Evolutionary conservation across 2,113 vertebrate species (phyloP).

Genomic region (Cranoglanis bouderius): DNA sequence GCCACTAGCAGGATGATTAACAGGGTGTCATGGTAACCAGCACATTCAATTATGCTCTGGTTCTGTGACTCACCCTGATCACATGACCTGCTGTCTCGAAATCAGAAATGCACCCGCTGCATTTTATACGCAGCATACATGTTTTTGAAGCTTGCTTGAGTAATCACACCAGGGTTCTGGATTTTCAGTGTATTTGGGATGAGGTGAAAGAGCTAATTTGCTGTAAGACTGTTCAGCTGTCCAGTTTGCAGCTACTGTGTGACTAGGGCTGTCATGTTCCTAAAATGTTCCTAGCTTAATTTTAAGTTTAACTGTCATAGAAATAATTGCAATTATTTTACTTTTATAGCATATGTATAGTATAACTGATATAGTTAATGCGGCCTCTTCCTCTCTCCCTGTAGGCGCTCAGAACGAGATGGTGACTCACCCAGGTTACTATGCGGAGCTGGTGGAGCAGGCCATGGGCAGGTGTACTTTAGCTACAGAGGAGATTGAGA

Average conservation of each 20-base stretch:
- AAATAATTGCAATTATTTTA: background rate
- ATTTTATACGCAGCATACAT: background rate
- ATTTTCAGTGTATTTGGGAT: background rate
- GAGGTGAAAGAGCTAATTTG: background rate
- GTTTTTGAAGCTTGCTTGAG: background rate
- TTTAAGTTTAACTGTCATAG: background rate
- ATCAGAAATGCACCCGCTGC: background rate
- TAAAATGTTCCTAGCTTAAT: background rate
- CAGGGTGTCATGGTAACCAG: conserved; percentile 7
- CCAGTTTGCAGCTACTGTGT: background rate
- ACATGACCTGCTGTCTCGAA: background rate
- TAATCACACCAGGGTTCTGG: background rate
- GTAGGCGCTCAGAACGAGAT: conserved; percentile 94
- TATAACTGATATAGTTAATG: background rate
- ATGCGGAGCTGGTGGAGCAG: conserved; percentile 85
- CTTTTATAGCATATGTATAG: background rate
- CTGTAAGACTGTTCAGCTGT: background rate
- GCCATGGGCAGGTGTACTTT: conserved; percentile 85
- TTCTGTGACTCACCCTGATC: background rate
- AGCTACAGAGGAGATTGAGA: conserved; percentile 95
- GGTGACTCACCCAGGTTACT: conserved; percentile 90
- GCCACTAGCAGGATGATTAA: conserved; percentile 1
- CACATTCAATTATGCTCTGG: background rate
- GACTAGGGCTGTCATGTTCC: background rate
- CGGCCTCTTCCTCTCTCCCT: background rate